Evolutionary conservation across 1,140 invertebrate genomes (phyloP).

Genomic region (Drosophila serrata): DNA sequence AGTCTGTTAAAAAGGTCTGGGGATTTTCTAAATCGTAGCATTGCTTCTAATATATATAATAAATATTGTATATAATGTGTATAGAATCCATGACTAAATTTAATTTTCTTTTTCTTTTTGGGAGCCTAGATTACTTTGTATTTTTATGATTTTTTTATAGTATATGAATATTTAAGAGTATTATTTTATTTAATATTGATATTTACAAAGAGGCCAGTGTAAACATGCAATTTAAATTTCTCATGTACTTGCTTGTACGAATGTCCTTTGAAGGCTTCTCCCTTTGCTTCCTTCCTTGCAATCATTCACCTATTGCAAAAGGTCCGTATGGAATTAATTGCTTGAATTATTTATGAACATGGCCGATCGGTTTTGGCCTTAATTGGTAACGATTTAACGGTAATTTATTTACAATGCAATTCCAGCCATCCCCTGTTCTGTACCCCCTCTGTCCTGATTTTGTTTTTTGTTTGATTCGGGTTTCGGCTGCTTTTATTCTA

Average conservation of each 20-base stretch:
- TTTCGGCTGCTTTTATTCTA: constrained; percentile 30
- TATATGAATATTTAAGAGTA: neutral
- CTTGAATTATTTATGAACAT: constrained; percentile 31
- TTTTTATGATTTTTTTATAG: neutral
- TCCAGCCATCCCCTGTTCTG: constrained; percentile 17
- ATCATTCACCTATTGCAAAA: constrained; percentile 6
- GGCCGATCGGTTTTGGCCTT: neutral
- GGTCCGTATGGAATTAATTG: constrained; percentile 13
- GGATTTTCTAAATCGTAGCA: too few species aligned
- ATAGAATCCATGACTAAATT: too few species aligned
- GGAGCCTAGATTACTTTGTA: neutral
- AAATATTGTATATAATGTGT: too few species aligned
- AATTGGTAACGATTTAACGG: constrained; percentile 25
- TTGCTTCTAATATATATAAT: too few species aligned
- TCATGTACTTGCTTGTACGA: neutral
- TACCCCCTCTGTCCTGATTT: neutral
- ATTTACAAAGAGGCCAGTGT: neutral
- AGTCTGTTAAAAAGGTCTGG: too few species aligned
- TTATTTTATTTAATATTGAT: neutral
- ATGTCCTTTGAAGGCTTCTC: neutral
- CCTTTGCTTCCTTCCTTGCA: neutral
- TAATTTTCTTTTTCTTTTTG: too few species aligned
- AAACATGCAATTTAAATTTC: neutral
- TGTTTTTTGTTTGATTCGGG: constrained; percentile 2
- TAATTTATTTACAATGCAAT: constrained; percentile 52